Percentiles rank a stretch among this genome's conserved stretches.
phyloP scores from a whole-genome alignment of 2,113 vertebrate genomes.

The Pseudopodoces humilis region DNA sequence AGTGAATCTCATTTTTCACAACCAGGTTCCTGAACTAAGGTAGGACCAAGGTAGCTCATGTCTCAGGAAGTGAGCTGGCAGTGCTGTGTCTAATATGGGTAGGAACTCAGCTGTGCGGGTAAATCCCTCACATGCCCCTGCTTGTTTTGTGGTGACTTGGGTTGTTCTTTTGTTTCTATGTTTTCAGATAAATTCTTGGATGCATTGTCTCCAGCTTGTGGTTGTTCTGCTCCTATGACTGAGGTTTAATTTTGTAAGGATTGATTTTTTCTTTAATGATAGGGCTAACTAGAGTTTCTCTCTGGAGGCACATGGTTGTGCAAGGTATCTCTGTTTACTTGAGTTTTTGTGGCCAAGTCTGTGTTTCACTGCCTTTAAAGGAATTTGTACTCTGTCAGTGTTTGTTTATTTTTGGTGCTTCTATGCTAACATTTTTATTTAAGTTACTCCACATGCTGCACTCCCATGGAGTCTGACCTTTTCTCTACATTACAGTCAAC shows the following conservation, averaged over 20 bases:
- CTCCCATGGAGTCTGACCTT: not conserved
- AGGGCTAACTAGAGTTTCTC: not conserved
- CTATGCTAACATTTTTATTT: not conserved
- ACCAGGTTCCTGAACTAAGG: not conserved
- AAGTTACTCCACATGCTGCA: not conserved
- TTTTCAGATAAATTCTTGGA: not conserved
- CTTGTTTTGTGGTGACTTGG: not conserved
- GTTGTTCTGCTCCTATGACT: not conserved
- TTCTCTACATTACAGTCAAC: not conserved
- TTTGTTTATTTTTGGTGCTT: not conserved
- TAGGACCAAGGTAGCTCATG: not conserved
- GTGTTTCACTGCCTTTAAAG: not conserved
- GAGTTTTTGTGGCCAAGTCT: not conserved
- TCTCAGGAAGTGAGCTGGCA: not conserved
- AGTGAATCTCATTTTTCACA: no score
- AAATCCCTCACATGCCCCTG: not conserved
- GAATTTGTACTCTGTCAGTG: not conserved
- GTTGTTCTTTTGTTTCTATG: not conserved
- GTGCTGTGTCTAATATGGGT: fast-evolving
- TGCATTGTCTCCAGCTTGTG: not conserved
- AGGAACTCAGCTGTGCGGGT: fast-evolving
- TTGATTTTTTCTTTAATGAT: not conserved
- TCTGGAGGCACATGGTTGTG: not conserved
- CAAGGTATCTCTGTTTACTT: not conserved
- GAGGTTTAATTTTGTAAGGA: not conserved